phyloP scores from a whole-genome alignment of 2,888 invertebrate genomes.

The Cetonia aurata region DNA sequence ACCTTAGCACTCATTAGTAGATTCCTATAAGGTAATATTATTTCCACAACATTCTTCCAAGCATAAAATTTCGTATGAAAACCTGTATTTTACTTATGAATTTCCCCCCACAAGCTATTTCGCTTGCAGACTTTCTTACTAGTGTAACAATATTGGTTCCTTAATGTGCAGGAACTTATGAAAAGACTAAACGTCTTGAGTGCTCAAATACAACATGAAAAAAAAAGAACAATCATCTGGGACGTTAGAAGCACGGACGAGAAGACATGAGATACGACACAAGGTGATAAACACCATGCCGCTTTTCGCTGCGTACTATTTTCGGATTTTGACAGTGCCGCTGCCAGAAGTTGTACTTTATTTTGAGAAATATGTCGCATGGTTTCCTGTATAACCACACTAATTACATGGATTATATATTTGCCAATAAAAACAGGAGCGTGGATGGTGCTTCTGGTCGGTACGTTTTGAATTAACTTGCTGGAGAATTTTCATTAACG shows the following conservation, averaged over 20 bases:
- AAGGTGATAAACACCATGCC: conserved; percentile 42
- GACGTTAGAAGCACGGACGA: conserved; percentile 1
- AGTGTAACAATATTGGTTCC: too few species aligned
- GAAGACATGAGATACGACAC: conserved; percentile 38
- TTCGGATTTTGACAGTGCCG: conserved; percentile 49
- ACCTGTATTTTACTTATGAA: too few species aligned
- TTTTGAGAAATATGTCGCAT: conserved; percentile 49
- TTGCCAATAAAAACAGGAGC: conserved; percentile 40
- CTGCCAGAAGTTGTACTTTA: conserved; percentile 50
- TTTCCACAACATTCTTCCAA: too few species aligned
- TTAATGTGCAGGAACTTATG: too few species aligned
- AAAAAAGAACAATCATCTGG: too few species aligned
- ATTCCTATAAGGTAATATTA: too few species aligned
- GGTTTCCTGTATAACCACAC: conserved; percentile 50
- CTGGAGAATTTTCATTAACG: too few species aligned
- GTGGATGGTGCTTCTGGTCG: not conserved
- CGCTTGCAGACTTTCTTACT: too few species aligned
- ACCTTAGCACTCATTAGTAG: not conserved
- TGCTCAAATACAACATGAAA: too few species aligned
- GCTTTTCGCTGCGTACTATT: conserved; percentile 42
- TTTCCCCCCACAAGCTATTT: too few species aligned
- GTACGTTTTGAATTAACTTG: not conserved
- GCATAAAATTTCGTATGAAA: too few species aligned
- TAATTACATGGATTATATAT: conserved; percentile 52
- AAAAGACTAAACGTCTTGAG: too few species aligned